Percentiles rank a stretch among this genome's conserved stretches.
Conservation (phyloP, 92 coral and sea anemone species). For the Muricea muricata region DNA sequence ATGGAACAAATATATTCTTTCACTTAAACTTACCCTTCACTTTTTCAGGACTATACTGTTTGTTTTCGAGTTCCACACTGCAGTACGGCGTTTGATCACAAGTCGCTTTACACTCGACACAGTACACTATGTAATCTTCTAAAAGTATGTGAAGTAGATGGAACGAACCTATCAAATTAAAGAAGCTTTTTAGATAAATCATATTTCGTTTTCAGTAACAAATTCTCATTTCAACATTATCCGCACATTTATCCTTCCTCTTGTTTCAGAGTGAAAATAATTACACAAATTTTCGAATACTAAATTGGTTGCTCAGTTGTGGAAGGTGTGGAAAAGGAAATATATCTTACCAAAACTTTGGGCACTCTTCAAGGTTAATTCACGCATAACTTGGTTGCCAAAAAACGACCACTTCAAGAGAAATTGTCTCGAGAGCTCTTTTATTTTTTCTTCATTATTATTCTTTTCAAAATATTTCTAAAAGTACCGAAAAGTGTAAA, state of each 20-base stretch:
- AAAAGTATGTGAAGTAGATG: conserved; percentile 96
- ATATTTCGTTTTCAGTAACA: neutral
- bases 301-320: too few relatives aligned
- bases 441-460: conserved; percentile 62
- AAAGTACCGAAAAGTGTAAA: neutral
- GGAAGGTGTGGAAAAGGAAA: neutral
- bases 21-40: conserved; percentile 26
- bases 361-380: conserved; percentile 94
- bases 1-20: too few relatives aligned
- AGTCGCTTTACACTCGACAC: conserved; percentile 67
- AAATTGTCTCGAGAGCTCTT: conserved; percentile 85
- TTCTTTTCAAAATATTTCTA: conserved; percentile 50
- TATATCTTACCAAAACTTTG: conserved; percentile 91
- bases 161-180: conserved; percentile 79
- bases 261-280: neutral
- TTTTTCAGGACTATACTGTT: neutral
- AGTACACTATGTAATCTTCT: conserved; percentile 94
- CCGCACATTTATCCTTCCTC: too few relatives aligned
- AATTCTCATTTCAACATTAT: too few relatives aligned
- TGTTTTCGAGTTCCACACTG: conserved; percentile 13
- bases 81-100: neutral
- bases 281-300: too few relatives aligned
- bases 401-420: conserved; percentile 98
- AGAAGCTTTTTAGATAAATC: neutral
- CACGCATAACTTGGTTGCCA: conserved; percentile 91